Percentiles rank a stretch among this genome's conserved stretches.
Conservation (phyloP, 2,797 vertebrate genomes). For the Phoebastria nigripes region DNA sequence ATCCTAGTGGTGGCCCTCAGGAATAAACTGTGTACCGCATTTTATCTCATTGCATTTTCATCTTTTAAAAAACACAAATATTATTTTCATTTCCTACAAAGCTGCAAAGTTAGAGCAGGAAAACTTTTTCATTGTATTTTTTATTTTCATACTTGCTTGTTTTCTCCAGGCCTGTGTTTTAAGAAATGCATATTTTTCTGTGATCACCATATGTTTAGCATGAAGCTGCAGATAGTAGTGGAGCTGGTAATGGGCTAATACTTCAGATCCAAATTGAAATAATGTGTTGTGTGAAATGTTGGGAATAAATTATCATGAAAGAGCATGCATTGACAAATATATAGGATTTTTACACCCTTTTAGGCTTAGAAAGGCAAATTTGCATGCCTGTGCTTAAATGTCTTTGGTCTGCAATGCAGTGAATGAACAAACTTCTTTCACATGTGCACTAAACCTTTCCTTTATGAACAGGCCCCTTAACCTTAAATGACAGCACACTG, state of each 20-base stretch:
- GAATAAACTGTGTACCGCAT: conserved; percentile 34
- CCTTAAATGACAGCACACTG: neutral
- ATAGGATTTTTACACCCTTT: neutral
- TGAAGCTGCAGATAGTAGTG: neutral
- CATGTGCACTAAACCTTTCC: neutral
- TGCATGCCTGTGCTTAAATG: neutral
- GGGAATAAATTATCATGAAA: conserved; percentile 25
- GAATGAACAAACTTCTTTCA: neutral
- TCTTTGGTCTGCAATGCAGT: neutral
- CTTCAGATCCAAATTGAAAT: conserved; percentile 34
- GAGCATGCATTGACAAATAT: neutral
- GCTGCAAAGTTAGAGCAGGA: conserved; percentile 48
- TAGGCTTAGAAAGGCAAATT: conserved; percentile 30
- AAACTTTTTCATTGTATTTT: conserved; percentile 47
- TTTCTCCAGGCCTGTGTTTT: conserved; percentile 6
- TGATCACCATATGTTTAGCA: conserved; percentile 1
- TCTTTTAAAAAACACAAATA: conserved; percentile 66
- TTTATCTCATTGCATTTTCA: conserved; percentile 65
- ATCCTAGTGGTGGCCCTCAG: conserved; percentile 66
- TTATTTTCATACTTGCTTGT: conserved; percentile 1
- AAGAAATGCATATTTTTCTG: conserved; percentile 22
- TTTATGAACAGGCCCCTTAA: neutral
- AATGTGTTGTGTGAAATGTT: neutral
- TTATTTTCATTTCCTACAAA: conserved; percentile 41
- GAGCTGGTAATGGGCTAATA: conserved; percentile 34